Evolutionary conservation across 2,888 invertebrate species (phyloP), one percentile per base, ranked within the genome.

Genomic region (Hirtodrosophila trivittata): DNA sequence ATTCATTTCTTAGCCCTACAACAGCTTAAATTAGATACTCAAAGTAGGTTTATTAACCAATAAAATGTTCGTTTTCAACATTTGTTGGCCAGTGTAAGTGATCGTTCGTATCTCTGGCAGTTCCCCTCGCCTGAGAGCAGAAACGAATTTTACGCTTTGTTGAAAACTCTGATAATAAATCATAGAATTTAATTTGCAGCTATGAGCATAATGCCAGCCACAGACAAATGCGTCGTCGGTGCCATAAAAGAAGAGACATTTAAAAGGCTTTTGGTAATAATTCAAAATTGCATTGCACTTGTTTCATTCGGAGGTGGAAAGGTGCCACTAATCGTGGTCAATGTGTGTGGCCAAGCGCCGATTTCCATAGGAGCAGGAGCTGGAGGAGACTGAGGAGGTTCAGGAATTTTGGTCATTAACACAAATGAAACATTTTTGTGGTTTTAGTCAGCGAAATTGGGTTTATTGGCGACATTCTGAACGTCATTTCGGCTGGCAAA

Each of bases 91-190:
- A 76, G 78, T 78, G 78, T 78, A 66, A 42, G 41, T 57, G 49
- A 67, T 67, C 66, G 66, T 49, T 35, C 26, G 30, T 26, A 56
- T 41, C 60, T 10, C 39, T 32, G 28, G 16, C 51, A 38, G 3
- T 30, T 39, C 18, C 16, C 25, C 42, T 37, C 47, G 9, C 28
- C 9, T 54, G 42, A 55, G 55, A 38, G 66, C 68, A 76, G 71
- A 68, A 78, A 66, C 73, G 68, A 87, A 86, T 86, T 87, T 87
- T 74, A 70, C 78, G 87, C 86, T 82, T 81, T 76, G 82, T 82
- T 84, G 87, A 70, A 70, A 58, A 62, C 68, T 73, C 55, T 75
- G 82, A 77, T 80, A 78, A 87, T 86, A 86, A 87, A 86, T 86
- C 78, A 84, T 69, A 70, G 67, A 73, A 76, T 73, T 66, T 72